phyloP scores from a whole-genome alignment of 1,140 invertebrate genomes.

The Physella acuta region DNA sequence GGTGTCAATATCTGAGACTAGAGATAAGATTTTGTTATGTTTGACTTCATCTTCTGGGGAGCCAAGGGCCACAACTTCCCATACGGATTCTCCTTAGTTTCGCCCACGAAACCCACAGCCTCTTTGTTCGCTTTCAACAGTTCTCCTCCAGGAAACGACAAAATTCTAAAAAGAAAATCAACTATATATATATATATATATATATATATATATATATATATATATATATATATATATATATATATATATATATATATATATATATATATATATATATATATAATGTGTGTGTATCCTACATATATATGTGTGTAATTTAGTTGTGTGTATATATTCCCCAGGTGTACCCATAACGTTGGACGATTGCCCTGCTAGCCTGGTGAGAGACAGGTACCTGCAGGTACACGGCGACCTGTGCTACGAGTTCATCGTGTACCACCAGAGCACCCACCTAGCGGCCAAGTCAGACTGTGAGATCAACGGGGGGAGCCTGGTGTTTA shows the following conservation, averaged over 20 bases:
- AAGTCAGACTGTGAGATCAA: neutral
- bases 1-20: too few relatives aligned
- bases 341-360: neutral
- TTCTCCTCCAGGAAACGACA: too few relatives aligned
- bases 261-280: neutral
- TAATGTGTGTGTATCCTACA: neutral
- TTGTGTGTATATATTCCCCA: neutral
- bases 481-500: too few relatives aligned
- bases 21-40: too few relatives aligned
- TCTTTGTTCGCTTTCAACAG: too few relatives aligned
- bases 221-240: neutral
- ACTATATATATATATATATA: too few relatives aligned
- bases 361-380: neutral
- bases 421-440: neutral
- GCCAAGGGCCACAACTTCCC: neutral
- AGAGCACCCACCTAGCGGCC: neutral
- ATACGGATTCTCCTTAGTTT: too few relatives aligned
- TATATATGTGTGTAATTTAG: neutral
- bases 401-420: neutral
- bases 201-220: neutral
- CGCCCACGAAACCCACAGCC: too few relatives aligned
- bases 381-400: constrained; percentile 3
- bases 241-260: neutral
- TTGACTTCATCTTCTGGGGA: neutral
- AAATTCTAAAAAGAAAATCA: too few relatives aligned